Percentiles rank a stretch among this genome's conserved stretches.
phyloP scores from a whole-genome alignment of 2,113 vertebrate species.

The Dipodomys stephensi region DNA sequence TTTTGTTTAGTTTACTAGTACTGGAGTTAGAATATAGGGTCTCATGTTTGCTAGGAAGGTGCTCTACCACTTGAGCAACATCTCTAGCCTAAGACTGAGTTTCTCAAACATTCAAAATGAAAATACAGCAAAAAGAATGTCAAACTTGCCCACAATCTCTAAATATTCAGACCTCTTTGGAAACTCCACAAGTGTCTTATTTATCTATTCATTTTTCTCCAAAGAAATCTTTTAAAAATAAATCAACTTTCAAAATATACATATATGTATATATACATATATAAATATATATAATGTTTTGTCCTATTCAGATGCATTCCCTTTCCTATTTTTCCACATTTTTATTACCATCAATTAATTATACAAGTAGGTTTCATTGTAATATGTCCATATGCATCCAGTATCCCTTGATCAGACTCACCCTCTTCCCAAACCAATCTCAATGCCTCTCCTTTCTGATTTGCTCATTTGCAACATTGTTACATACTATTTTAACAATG shows the following conservation, averaged over 20 bases:
- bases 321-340: not conserved
- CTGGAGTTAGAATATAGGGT: too few relatives aligned
- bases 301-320: constrained; percentile 12
- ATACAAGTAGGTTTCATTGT: too few relatives aligned
- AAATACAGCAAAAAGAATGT: not conserved
- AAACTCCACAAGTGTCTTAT: not conserved
- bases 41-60: too few relatives aligned
- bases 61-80: too few relatives aligned
- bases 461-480: not conserved
- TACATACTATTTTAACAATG: not conserved
- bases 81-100: not conserved
- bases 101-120: constrained; percentile 36
- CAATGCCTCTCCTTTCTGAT: not conserved
- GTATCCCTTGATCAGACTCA: too few relatives aligned
- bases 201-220: constrained; percentile 20
- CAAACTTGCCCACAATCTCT: not conserved
- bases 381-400: too few relatives aligned
- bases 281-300: not conserved
- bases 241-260: not conserved
- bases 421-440: too few relatives aligned
- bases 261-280: not conserved
- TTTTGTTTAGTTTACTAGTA: too few relatives aligned
- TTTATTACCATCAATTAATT: too few relatives aligned
- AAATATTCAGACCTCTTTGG: not conserved
- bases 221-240: constrained; percentile 35